phyloP scores from a whole-genome alignment of 2,113 vertebrate genomes.

The Microtus oregoni region DNA sequence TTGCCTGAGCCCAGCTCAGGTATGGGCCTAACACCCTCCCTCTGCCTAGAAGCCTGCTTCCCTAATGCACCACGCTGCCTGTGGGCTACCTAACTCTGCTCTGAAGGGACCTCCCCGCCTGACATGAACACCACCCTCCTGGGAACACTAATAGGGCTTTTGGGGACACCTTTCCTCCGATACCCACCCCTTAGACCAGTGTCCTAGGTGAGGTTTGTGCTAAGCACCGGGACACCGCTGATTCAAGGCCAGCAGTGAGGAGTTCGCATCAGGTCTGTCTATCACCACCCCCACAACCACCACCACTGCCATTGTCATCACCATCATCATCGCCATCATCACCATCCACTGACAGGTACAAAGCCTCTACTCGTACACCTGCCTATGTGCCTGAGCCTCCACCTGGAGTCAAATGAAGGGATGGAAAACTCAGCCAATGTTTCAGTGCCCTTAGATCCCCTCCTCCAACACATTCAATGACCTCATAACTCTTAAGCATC shows the following conservation, averaged over 20 bases:
- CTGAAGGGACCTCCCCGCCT: not conserved
- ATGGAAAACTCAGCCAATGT: not conserved
- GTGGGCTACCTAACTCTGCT: not conserved
- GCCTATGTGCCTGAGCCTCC: not conserved
- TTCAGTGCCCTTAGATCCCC: not conserved
- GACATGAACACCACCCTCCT: not conserved
- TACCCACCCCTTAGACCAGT: not conserved
- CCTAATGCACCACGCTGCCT: not conserved
- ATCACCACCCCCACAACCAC: not conserved
- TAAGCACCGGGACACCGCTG: not conserved
- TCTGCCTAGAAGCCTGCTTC: not conserved
- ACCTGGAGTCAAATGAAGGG: accelerated
- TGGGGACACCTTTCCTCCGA: not conserved
- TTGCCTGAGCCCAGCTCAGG: not conserved
- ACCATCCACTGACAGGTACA: not conserved
- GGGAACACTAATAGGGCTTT: not conserved
- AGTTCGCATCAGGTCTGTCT: not conserved
- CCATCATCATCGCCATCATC: accelerated
- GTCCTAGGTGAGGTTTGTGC: not conserved
- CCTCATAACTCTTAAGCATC: not conserved
- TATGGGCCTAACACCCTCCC: not conserved
- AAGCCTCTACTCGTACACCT: not conserved
- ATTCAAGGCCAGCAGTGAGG: not conserved
- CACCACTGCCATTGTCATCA: too few species aligned
- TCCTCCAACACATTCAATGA: not conserved